Percentiles rank a stretch among this genome's conserved stretches.
Evolutionary conservation across 2,113 vertebrate species (phyloP).

Genomic region (Toxotes chatareus): DNA sequence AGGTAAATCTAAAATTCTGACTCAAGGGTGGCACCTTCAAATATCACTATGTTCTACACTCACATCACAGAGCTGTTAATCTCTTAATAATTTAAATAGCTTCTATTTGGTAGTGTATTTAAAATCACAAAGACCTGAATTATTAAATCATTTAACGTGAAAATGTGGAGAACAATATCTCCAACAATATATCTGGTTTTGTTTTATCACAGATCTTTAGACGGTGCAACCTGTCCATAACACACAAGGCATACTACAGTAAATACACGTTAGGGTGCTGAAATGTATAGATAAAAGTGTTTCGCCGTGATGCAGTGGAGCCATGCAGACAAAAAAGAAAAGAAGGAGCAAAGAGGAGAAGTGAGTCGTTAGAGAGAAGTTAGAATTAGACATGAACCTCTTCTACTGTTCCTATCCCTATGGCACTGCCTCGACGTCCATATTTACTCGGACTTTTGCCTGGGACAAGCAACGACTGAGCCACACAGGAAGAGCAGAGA

Average conservation of each 20-base stretch:
- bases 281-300: conserved; percentile 21
- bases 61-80: background rate
- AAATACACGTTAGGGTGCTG: conserved; percentile 10
- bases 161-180: conserved; percentile 4
- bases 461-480: conserved; percentile 97
- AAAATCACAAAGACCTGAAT: conserved; percentile 14
- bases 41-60: background rate
- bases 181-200: background rate
- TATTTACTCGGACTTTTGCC: conserved; percentile 96
- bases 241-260: background rate
- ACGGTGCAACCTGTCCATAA: background rate
- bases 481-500: conserved; percentile 66
- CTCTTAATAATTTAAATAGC: background rate
- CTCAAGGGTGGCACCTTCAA: background rate
- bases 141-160: background rate
- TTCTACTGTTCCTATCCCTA: conserved; percentile 99
- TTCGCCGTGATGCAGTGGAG: conserved; percentile 41
- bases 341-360: conserved; percentile 48
- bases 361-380: conserved; percentile 61
- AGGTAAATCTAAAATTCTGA: conserved; percentile 3
- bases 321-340: conserved; percentile 66
- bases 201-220: conserved; percentile 1
- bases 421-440: conserved; percentile 98
- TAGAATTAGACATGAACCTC: conserved; percentile 92
- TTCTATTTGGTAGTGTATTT: background rate